phyloP scores from a whole-genome alignment of 1,140 invertebrate species.

The Hypsibius dujardini region DNA sequence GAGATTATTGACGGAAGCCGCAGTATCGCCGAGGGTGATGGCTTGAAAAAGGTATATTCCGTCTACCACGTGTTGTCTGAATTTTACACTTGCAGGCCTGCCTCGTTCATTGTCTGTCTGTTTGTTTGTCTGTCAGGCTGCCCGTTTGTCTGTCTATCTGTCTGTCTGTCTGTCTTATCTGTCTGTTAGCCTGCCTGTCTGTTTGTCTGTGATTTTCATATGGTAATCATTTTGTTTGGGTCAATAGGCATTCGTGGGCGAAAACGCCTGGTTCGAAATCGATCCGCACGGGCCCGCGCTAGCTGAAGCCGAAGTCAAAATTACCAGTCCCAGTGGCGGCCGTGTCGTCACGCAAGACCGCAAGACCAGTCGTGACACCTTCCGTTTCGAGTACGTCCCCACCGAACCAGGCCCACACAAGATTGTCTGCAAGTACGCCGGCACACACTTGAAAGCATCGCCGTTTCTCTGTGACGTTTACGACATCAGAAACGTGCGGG shows the following conservation, averaged over 20 bases:
- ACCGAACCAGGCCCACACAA: conserved; percentile 43
- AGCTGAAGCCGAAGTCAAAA: conserved; percentile 34
- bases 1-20: conserved; percentile 41
- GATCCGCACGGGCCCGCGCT: conserved; percentile 35
- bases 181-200: too few relatives aligned
- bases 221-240: too few relatives aligned
- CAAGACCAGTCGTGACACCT: conserved; percentile 32
- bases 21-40: conserved; percentile 34
- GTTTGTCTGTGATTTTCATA: too few relatives aligned
- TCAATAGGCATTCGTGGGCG: conserved; percentile 39
- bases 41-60: conserved; percentile 38
- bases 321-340: conserved; percentile 31
- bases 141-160: too few relatives aligned
- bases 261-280: conserved; percentile 42
- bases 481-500: conserved; percentile 59
- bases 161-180: too few relatives aligned
- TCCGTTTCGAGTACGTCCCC: conserved; percentile 31
- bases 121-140: too few relatives aligned
- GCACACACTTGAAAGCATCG: conserved; percentile 41
- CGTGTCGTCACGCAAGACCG: background rate
- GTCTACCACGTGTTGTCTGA: conserved; percentile 43
- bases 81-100: conserved; percentile 38
- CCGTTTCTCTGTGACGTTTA: conserved; percentile 58
- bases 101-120: conserved; percentile 13
- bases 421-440: conserved; percentile 32